Conservation (phyloP, 2,797 vertebrate genomes). For the Peromyscus melanophrys region DNA sequence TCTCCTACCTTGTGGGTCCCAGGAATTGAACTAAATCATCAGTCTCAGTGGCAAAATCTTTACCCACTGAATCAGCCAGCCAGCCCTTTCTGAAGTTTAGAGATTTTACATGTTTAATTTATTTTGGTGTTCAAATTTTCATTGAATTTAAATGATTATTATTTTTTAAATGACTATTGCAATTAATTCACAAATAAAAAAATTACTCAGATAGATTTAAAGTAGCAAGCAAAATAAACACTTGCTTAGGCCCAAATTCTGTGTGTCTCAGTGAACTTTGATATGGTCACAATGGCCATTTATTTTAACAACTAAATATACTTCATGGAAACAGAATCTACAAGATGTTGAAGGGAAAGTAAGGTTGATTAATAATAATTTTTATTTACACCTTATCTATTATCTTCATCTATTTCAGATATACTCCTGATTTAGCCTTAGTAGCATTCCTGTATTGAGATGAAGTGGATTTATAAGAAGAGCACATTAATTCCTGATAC, state of each 20-base stretch:
- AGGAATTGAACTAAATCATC: background rate
- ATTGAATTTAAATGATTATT: background rate
- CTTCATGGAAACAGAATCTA: background rate
- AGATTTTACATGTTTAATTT: background rate
- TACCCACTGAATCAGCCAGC: background rate
- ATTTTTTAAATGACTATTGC: background rate
- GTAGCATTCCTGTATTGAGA: background rate
- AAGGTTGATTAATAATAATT: background rate
- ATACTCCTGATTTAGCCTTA: background rate
- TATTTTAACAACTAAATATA: slow-evolving; percentile 8
- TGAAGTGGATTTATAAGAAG: slow-evolving; percentile 19
- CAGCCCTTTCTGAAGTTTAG: background rate
- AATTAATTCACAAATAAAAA: background rate
- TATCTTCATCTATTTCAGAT: background rate
- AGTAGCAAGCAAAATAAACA: background rate
- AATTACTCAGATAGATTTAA: background rate
- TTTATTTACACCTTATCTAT: background rate
- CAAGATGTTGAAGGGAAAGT: background rate
- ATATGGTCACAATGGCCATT: background rate
- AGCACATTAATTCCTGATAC: background rate
- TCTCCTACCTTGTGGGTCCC: too few relatives aligned
- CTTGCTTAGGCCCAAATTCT: background rate
- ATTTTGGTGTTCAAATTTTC: background rate
- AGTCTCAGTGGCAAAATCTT: background rate
- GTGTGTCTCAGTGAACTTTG: background rate